Evolutionary conservation across 1,140 invertebrate genomes (phyloP), one percentile per base, ranked within the genome.

Genomic region (Lucilia sericata): DNA sequence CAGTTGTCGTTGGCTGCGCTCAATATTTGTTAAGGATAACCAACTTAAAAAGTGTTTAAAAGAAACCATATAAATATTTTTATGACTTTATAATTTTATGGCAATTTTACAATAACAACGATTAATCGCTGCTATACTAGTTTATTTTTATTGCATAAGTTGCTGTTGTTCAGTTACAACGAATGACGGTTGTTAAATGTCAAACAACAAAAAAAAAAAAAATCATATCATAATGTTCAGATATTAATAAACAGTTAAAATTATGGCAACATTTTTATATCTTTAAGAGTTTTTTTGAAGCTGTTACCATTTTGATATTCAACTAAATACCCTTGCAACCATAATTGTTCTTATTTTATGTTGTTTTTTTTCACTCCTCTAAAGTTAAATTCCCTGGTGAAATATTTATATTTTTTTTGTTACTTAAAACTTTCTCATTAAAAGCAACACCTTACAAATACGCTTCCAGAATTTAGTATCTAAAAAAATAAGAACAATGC

Each of bases 381-480:
- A 51, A 55, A 17, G 51, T 12, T 55, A 55, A 55, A 55, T 55
- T 55, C 65, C n/a, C 65, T 70, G 65, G 9, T 70, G 65, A 12
- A 70, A 70, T 70, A 70, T 21, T n/a, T n/a, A n/a, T 2, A 3
- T 2, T 70, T 70, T 70, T 70, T 10, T 7, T 21, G 10, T 70
- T 21, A 5, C n/a, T 70, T 21, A n/a, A 21, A 51, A 80, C 76
- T 80, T 80, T 80, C 76, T 80, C 76, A 80, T 80, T 80, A 80
- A 80, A 80, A 80, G 76, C 76, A 80, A 49, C 76, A 80, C 76
- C 76, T 80, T 80, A 80, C 76, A 80, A 70, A 80, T 80, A 80
- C 76, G 76, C 76, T 80, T 80, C 76, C 76, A 80, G 76, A 80
- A 80, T 80, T 80, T 80, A 19, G 76, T n/a, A 80, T 80, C 42